Evolutionary conservation across 1,140 invertebrate genomes (phyloP), one percentile per base, ranked within the genome.

Genomic region (Danaus melanippus): DNA sequence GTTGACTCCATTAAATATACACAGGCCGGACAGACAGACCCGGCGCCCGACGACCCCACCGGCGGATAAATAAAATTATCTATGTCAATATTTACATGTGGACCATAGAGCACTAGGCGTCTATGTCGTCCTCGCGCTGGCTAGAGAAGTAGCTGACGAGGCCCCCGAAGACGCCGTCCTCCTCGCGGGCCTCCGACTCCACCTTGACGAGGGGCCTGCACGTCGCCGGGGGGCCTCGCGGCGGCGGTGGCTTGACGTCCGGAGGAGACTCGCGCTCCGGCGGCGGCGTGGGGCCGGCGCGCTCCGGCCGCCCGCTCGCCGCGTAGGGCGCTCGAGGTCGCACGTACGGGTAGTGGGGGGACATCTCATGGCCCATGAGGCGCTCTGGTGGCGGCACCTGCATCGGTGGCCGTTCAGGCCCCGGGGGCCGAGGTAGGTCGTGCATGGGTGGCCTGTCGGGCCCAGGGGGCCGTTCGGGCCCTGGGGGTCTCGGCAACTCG

Each of bases 111-210:
- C 42, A 44, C 67, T 76, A 83, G 58, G 73, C 73, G 77, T 85
- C 79, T 10, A 83, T 56, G 76, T 93, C 92, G 78, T 94, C 93
- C 73, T 94, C 93, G 58, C 91, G 88, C 81, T 95, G 93, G 82
- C 93, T 94, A 56, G 93, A 95, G 84, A 95, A 95, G 81, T 95
- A 95, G 57, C 93, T 95, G n/a, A 95, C 93, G 56, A 95, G 87
- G 10, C 93, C 93, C n/a, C 93, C 93, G 80, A 94, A 95, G 70
- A 93, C 93, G 39, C 93, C 89, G 46, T 89, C 88, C 45, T 90
- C 90, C 62, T 91, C 81, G 67, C 21, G 68, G 57, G 54, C 77
- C 49, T 62, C 55, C 67, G 45, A 57, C 48, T 90, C 90, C 63
- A 90, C 89, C 42, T 68, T 69, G 10, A 71, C 55, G 12, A 15